Conservation (phyloP, 2,113 vertebrate genomes). For the Neotoma lepida region DNA sequence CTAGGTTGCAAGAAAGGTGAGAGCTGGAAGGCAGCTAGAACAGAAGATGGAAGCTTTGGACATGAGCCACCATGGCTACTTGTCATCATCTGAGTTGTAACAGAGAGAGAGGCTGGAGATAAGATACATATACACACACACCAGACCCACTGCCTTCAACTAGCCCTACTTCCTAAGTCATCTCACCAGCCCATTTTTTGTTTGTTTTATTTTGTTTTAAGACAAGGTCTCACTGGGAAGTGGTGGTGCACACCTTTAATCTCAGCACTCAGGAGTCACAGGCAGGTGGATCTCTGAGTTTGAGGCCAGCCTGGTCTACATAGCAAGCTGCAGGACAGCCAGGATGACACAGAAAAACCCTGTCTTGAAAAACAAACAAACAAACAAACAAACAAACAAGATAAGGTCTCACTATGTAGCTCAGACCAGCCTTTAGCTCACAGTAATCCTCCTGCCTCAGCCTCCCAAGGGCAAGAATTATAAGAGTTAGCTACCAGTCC, state of each 20-base stretch:
- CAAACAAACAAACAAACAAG: too few species aligned
- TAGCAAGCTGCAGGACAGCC: not conserved
- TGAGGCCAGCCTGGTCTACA: not conserved
- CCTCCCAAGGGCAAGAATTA: not conserved
- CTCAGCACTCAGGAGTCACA: not conserved
- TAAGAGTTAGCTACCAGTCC: not conserved
- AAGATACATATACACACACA: fast-evolving
- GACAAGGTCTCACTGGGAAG: too few species aligned
- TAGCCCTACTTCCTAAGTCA: not conserved
- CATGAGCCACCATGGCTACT: not conserved
- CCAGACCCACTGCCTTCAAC: not conserved
- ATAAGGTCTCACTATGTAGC: not conserved
- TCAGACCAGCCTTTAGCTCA: not conserved
- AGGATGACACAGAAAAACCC: not conserved
- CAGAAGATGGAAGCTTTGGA: not conserved
- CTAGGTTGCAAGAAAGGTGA: not conserved
- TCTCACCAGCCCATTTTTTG: too few species aligned
- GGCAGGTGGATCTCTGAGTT: not conserved
- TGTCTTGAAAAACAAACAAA: not conserved
- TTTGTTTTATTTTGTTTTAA: too few species aligned
- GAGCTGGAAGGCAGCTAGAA: not conserved
- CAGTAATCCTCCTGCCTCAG: not conserved
- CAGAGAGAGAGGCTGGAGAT: not conserved
- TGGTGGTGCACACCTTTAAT: not conserved
- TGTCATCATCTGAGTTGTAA: not conserved